Evolutionary conservation across 2,888 invertebrate genomes (phyloP).

Genomic region (Drosophila affinis): DNA sequence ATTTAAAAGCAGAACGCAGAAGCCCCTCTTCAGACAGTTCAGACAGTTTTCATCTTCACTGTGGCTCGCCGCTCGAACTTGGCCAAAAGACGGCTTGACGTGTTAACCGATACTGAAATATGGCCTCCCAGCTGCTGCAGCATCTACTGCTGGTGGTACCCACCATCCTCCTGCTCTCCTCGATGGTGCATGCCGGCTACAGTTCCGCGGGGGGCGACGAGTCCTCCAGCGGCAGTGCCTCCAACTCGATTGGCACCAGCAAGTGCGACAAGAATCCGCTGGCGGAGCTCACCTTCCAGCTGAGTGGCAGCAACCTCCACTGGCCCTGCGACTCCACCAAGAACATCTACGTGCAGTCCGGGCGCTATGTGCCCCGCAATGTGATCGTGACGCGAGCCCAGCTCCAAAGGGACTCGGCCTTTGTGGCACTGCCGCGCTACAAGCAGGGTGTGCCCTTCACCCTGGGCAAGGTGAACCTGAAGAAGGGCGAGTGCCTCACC

Average conservation of each 20-base stretch:
- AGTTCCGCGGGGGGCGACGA: constrained; percentile 39
- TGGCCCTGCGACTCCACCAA: constrained; percentile 87
- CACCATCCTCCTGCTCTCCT: neutral
- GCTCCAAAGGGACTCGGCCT: constrained; percentile 85
- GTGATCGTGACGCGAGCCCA: constrained; percentile 87
- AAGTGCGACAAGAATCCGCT: constrained; percentile 75
- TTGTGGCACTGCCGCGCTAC: constrained; percentile 86
- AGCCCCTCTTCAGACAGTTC: constrained; percentile 29
- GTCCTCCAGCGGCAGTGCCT: constrained; percentile 8
- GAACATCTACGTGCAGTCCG: constrained; percentile 85
- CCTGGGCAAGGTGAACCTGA: constrained; percentile 85
- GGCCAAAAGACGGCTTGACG: constrained; percentile 12
- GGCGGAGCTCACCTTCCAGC: constrained; percentile 79
- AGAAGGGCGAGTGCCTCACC: constrained; percentile 84
- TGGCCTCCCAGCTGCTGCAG: constrained; percentile 29
- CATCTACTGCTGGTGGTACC: constrained; percentile 25
- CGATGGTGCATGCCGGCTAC: constrained; percentile 16
- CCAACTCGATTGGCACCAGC: constrained; percentile 48
- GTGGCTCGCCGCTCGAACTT: neutral
- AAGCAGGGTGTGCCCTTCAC: constrained; percentile 87
- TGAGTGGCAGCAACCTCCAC: constrained; percentile 83
- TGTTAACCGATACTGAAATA: constrained; percentile 13
- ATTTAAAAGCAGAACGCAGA: constrained; percentile 59
- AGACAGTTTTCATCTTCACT: constrained; percentile 53
- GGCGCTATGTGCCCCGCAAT: constrained; percentile 86